Conservation (phyloP, 2,888 invertebrate genomes). For the Magallana nippona region DNA sequence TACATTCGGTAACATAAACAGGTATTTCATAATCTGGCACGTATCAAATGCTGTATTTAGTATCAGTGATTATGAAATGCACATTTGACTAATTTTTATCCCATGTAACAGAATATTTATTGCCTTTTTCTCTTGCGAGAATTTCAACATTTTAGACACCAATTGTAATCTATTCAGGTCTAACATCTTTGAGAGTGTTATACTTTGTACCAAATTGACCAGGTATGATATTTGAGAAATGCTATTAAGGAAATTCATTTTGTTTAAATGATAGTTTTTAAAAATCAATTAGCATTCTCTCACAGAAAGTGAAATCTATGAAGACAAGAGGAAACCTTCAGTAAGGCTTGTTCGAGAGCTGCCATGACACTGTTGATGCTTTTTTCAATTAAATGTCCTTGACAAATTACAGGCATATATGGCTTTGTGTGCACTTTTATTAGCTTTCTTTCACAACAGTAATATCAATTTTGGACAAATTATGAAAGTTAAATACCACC, state of each 20-base stretch:
- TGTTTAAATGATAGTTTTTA: neutral
- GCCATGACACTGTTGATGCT: neutral
- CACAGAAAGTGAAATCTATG: neutral
- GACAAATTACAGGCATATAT: slow-evolving; percentile 2
- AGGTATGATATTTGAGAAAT: neutral
- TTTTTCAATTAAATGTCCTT: slow-evolving; percentile 12
- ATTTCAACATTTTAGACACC: neutral
- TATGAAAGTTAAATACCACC: slow-evolving; percentile 28
- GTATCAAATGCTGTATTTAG: no score
- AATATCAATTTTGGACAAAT: slow-evolving; percentile 31
- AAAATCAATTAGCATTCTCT: no score
- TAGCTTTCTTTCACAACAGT: neutral
- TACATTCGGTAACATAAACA: no score
- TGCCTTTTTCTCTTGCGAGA: neutral
- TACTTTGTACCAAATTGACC: no score
- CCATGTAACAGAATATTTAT: neutral
- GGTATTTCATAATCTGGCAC: no score
- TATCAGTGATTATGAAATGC: neutral
- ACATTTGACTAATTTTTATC: neutral
- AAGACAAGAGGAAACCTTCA: neutral
- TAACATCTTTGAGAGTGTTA: neutral
- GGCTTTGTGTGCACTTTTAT: neutral
- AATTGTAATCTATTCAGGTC: neutral
- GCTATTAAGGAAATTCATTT: neutral
- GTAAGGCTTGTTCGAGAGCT: no score